Percentiles rank a stretch among this genome's conserved stretches.
These are phyloP conservation scores for Charaxes varanes DNA, from an alignment of 1,140 invertebrate genomes.

Conservation along the genomic window DNA sequence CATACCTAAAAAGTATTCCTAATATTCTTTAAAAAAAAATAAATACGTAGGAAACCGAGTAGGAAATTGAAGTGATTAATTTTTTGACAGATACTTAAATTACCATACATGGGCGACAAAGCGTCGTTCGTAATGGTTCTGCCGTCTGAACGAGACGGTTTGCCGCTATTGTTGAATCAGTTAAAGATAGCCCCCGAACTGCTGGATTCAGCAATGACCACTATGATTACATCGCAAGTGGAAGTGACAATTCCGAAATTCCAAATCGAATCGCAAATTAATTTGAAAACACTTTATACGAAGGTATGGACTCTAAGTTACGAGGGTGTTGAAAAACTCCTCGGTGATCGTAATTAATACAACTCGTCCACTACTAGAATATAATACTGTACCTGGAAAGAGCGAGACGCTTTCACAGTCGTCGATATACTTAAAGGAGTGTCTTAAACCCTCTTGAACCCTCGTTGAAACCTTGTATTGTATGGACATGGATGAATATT, in stretches of 20 bases:
- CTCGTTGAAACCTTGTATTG: no score
- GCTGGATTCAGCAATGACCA: constrained; percentile 25
- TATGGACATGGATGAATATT: background rate
- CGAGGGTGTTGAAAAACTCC: no score
- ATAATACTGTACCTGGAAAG: no score
- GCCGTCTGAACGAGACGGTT: constrained; percentile 27
- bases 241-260: constrained; percentile 43
- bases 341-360: no score
- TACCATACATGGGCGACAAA: constrained; percentile 34
- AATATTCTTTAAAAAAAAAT: no score
- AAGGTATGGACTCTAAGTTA: constrained; percentile 23
- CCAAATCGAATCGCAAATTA: constrained; percentile 31
- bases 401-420: no score
- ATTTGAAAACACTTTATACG: constrained; percentile 31
- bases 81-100: constrained; percentile 32
- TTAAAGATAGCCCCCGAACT: constrained; percentile 37
- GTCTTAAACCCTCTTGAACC: no score
- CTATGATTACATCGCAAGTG: constrained; percentile 15
- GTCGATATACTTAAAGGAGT: no score
- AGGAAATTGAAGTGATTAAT: no score
- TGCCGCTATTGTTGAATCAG: constrained; percentile 28
- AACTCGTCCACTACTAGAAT: no score
- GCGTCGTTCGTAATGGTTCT: constrained; percentile 38
- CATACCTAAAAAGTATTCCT: no score
- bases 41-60: no score